Percentiles rank a stretch among this genome's conserved stretches.
Evolutionary conservation across 2,113 vertebrate species (phyloP).

Genomic region (Chionomys nivalis): DNA sequence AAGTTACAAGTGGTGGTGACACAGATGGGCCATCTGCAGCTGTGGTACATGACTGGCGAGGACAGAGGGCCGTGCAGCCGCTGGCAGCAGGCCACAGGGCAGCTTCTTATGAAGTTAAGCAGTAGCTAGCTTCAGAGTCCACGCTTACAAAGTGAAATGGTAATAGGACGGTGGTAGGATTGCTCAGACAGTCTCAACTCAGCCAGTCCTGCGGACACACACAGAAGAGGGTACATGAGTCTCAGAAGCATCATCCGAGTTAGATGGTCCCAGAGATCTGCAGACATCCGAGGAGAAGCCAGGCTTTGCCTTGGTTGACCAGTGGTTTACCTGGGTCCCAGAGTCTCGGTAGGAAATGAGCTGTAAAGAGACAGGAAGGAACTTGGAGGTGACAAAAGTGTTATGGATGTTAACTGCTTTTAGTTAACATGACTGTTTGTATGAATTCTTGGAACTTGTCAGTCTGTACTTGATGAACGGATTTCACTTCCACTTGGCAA

Average conservation of each 20-base stretch:
- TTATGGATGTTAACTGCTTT: neutral
- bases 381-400: neutral
- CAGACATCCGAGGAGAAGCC: neutral
- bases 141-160: neutral
- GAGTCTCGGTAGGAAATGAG: neutral
- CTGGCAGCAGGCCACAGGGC: neutral
- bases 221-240: neutral
- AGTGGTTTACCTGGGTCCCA: neutral
- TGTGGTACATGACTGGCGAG: neutral
- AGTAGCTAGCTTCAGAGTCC: neutral
- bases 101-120: neutral
- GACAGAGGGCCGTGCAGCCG: neutral
- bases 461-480: neutral
- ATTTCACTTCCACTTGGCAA: neutral
- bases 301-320: neutral
- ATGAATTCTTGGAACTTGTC: neutral
- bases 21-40: neutral
- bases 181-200: neutral
- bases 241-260: neutral
- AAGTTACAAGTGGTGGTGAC: neutral
- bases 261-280: neutral
- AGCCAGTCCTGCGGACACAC: neutral
- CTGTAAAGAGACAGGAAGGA: neutral
- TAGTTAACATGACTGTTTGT: neutral
- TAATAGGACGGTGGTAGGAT: neutral